A percentile compares a stretch with the other conserved stretches of the same genome.
Evolutionary conservation across 2,797 vertebrate genomes (phyloP).

Genomic region (Gymnoscopelus microlampas): DNA sequence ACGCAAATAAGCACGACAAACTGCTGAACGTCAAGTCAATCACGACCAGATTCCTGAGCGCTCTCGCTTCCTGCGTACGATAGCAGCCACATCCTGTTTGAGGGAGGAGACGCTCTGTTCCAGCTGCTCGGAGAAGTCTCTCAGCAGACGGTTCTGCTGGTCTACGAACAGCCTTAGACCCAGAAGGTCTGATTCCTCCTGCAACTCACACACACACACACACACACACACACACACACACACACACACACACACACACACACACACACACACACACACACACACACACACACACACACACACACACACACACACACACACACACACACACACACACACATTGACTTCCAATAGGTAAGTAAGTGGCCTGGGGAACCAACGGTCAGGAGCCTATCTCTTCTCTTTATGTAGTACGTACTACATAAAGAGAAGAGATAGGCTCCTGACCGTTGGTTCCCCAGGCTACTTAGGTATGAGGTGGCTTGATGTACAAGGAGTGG

Average conservation of each 20-base stretch:
- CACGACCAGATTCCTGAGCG: constrained; percentile 76
- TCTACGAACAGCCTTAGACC: constrained; percentile 83
- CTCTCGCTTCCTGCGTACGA: constrained; percentile 87
- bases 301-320: constrained; percentile 23
- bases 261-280: constrained; percentile 16
- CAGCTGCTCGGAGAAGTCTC: constrained; percentile 85
- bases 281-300: constrained; percentile 5
- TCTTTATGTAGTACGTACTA: too few relatives aligned
- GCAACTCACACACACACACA: constrained; percentile 41
- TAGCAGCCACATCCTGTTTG: constrained; percentile 88
- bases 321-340: not conserved
- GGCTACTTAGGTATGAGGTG: too few relatives aligned
- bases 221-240: constrained; percentile 1
- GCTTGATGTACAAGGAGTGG: too few relatives aligned
- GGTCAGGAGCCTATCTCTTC: too few relatives aligned
- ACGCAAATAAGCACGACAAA: too few relatives aligned
- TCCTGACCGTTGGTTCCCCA: too few relatives aligned
- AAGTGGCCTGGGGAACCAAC: too few relatives aligned
- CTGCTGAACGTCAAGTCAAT: not conserved
- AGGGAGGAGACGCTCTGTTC: constrained; percentile 84
- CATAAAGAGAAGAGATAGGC: too few relatives aligned
- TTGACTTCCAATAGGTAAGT: too few relatives aligned
- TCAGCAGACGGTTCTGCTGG: constrained; percentile 82
- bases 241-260: not conserved
- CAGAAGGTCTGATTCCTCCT: constrained; percentile 87